Evolutionary conservation across 2,113 vertebrate species (phyloP), one percentile per base, ranked within the genome.

Genomic region (Oncorhynchus tshawytscha): DNA sequence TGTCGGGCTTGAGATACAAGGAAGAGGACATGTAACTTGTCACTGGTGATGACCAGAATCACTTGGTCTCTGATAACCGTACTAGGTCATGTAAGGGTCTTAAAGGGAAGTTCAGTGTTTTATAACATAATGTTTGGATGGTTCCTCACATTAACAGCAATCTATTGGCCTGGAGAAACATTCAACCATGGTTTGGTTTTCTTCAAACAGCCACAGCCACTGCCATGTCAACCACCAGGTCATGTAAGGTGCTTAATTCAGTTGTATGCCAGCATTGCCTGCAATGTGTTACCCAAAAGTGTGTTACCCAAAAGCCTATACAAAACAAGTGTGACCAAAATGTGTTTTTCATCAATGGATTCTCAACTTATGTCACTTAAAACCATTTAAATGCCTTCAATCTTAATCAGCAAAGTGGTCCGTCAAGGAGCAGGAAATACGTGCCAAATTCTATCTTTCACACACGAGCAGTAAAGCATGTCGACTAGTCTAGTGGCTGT

Each of bases 401-500:
- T 54, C 74, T 85, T 82, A 76, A 79, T 84, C 78, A 80, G 6
- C 8, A 27, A 74, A 75, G 49, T 16, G 64, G 49, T 77, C 78
- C 68, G 69, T 85, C 67, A 73, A 34, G 2, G 2, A 54, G 13
- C 51, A 54, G 16, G 51, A 54, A 60, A 49, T 22, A 0, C 49
- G 62, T 51, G 72, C 71, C 81, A 81, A 83, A 80, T 72, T 2
- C 24, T 73, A 2, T 45, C 68, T 24, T n/a, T 29, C 70, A 39
- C 73, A 34, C 81, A 75, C 25, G 22, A 79, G 78, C 84, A 70
- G 70, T 78, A 20, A 77, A 82, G 54, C 82, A 81, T 72, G 67
- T 3, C 74, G 67, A 74, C 24, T 64, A 27, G n/a, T 27, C 68
- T n/a, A 39, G 69, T 78, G 86, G 81, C 84, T 87, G 84, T 73